Percentiles rank a stretch among this genome's conserved stretches.
These are phyloP conservation scores for Diabrotica virgifera DNA, from an alignment of 1,140 invertebrate species.

Conservation along the genomic window DNA sequence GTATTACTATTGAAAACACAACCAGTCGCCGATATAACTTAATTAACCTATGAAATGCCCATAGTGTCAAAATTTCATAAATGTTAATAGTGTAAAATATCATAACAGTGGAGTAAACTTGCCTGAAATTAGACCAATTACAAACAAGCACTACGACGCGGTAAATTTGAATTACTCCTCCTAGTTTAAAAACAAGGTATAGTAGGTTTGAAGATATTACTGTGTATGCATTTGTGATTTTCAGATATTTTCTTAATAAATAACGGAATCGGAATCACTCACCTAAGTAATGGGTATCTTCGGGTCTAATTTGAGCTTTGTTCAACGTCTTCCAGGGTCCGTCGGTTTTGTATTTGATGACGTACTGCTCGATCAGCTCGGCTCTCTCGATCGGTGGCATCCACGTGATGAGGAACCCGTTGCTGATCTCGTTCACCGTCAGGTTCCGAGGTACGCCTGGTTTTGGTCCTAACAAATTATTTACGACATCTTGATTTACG, in stretches of 20 bases:
- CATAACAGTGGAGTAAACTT: too few relatives aligned
- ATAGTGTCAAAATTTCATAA: too few relatives aligned
- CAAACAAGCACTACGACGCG: too few relatives aligned
- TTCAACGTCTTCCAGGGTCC: constrained; percentile 83
- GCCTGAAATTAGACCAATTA: too few relatives aligned
- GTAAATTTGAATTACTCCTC: too few relatives aligned
- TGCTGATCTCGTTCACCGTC: constrained; percentile 79
- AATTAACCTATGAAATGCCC: too few relatives aligned
- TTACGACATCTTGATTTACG: too few relatives aligned
- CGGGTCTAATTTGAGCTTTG: constrained; percentile 80
- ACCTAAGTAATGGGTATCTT: constrained; percentile 85
- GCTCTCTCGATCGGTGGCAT: constrained; percentile 74
- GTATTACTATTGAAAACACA: too few relatives aligned
- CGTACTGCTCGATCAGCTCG: constrained; percentile 83
- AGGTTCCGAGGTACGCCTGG: constrained; percentile 84
- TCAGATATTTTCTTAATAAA: background rate
- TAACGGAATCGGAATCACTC: constrained; percentile 34
- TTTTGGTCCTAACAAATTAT: constrained; percentile 67
- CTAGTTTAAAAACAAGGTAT: constrained; percentile 3
- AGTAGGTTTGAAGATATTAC: background rate
- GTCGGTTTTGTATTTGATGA: constrained; percentile 86
- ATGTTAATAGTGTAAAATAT: too few relatives aligned
- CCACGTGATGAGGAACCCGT: constrained; percentile 87
- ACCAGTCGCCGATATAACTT: too few relatives aligned
- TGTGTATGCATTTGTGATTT: too few relatives aligned